A percentile compares a stretch with the other conserved stretches of the same genome.
phyloP scores from a whole-genome alignment of 2,113 vertebrate genomes.

The Aegithalos caudatus region DNA sequence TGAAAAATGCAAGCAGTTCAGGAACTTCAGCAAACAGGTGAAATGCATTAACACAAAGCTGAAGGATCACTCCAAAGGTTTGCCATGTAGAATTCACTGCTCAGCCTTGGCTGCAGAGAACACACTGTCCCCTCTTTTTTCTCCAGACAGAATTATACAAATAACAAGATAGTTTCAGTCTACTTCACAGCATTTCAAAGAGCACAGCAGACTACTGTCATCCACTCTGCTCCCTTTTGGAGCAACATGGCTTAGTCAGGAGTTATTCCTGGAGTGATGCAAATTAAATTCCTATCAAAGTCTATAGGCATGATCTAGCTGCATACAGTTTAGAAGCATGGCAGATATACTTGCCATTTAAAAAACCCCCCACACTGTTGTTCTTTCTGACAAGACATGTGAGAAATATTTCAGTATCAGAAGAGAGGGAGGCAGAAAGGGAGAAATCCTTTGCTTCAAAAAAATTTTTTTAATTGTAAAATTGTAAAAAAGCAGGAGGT shows the following conservation, averaged over 20 bases:
- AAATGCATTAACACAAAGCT: background rate
- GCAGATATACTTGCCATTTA: constrained; percentile 1
- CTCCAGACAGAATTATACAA: background rate
- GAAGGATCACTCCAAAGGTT: background rate
- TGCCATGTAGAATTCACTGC: background rate
- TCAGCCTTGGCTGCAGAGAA: background rate
- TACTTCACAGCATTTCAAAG: background rate
- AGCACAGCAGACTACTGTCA: background rate
- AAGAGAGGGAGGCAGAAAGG: background rate
- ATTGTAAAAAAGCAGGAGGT: background rate
- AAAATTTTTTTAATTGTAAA: background rate
- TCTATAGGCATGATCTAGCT: background rate
- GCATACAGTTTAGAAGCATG: background rate
- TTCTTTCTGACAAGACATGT: background rate
- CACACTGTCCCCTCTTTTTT: background rate
- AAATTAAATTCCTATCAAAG: constrained; percentile 9
- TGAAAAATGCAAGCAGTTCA: background rate
- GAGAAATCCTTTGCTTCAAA: background rate
- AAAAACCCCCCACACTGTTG: background rate
- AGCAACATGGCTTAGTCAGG: background rate
- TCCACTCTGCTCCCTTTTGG: background rate
- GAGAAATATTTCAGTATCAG: background rate
- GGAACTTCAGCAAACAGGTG: background rate
- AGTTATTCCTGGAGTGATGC: constrained; percentile 51
- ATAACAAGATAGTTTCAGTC: background rate